phyloP scores from a whole-genome alignment of 2,113 vertebrate species.

The Rhea americana region DNA sequence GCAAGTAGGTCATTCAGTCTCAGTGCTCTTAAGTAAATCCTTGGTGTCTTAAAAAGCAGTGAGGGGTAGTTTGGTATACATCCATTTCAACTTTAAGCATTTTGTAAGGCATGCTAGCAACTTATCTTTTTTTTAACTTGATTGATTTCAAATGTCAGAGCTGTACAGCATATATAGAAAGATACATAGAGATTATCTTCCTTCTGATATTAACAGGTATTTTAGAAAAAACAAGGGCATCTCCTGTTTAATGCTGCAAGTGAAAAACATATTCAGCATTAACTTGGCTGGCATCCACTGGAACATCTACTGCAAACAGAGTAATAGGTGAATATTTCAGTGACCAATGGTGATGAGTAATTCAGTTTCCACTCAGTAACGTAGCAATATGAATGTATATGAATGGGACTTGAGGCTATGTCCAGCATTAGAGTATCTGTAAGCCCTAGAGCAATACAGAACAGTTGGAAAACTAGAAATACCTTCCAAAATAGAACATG shows the following conservation, averaged over 20 bases:
- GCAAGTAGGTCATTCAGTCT: neutral
- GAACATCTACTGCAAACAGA: slow-evolving; percentile 39
- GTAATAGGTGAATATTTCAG: slow-evolving; percentile 46
- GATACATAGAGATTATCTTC: neutral
- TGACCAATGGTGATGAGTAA: slow-evolving; percentile 48
- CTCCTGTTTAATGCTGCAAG: neutral
- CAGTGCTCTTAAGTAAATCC: neutral
- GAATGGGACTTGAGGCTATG: neutral
- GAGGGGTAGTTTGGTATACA: neutral
- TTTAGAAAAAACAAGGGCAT: neutral
- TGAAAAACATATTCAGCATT: neutral
- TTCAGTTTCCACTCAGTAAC: slow-evolving; percentile 55
- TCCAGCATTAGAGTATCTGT: neutral
- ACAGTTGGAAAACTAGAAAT: slow-evolving; percentile 40
- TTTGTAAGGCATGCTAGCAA: neutral
- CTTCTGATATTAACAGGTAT: neutral
- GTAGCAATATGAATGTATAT: slow-evolving; percentile 28
- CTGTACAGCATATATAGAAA: neutral
- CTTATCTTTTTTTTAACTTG: neutral
- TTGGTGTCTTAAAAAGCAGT: neutral
- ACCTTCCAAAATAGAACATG: slow-evolving; percentile 56
- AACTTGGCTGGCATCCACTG: neutral
- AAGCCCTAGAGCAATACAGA: slow-evolving; percentile 35
- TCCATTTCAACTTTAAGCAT: neutral
- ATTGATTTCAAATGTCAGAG: neutral